Evolutionary conservation across 2,888 invertebrate species (phyloP).

Genomic region (Erebia epiphron): DNA sequence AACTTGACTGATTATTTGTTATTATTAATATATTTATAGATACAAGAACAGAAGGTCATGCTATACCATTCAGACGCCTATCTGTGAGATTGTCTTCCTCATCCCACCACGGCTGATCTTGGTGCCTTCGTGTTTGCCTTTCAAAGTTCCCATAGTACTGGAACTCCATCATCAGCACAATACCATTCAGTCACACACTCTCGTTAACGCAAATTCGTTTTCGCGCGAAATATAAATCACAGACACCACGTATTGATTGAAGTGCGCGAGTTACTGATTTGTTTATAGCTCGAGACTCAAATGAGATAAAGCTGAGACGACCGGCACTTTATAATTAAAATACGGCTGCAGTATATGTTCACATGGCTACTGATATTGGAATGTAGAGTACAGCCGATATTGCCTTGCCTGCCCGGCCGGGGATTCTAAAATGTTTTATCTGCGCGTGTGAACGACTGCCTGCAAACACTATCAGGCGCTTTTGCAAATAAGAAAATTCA

Average conservation of each 20-base stretch:
- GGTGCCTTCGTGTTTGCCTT: constrained; percentile 57
- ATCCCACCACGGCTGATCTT: constrained; percentile 75
- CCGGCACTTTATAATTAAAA: constrained; percentile 58
- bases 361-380: constrained; percentile 27
- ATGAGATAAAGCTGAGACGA: constrained; percentile 65
- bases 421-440: constrained; percentile 33
- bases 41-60: constrained; percentile 10
- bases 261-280: constrained; percentile 68
- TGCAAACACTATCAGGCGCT: constrained; percentile 53
- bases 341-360: constrained; percentile 25
- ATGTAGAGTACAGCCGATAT: constrained; percentile 21
- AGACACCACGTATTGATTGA: constrained; percentile 60
- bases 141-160: constrained; percentile 75
- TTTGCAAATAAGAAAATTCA: constrained; percentile 46
- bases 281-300: constrained; percentile 62
- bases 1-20: constrained; percentile 19
- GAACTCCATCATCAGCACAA: constrained; percentile 65
- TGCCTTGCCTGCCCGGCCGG: constrained; percentile 23
- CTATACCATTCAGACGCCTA: constrained; percentile 70
- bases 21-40: not conserved
- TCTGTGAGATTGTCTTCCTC: constrained; percentile 75
- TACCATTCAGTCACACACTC: constrained; percentile 29
- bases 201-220: constrained; percentile 20
- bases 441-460: constrained; percentile 48
- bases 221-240: constrained; percentile 30